phyloP scores from a whole-genome alignment of 1,140 invertebrate genomes.

The Pteromalus puparum region DNA sequence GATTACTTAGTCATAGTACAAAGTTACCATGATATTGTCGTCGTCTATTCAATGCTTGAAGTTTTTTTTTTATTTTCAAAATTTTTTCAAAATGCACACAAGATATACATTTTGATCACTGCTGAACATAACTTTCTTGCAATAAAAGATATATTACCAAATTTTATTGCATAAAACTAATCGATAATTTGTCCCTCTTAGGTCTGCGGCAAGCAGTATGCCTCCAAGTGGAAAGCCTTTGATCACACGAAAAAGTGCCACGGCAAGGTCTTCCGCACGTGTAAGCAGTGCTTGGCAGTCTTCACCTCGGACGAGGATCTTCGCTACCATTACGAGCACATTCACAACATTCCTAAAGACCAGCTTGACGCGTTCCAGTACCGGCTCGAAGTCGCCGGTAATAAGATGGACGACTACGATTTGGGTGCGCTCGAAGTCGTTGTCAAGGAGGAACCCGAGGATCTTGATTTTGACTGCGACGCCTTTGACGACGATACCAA shows the following conservation, averaged over 20 bases:
- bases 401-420: constrained; percentile 42
- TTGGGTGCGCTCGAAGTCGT: constrained; percentile 57
- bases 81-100: too few relatives aligned
- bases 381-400: constrained; percentile 60
- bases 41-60: too few relatives aligned
- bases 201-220: constrained; percentile 79
- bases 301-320: constrained; percentile 76
- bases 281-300: constrained; percentile 78
- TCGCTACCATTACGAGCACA: constrained; percentile 72
- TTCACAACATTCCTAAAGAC: constrained; percentile 71
- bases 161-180: not conserved
- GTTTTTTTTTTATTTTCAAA: too few relatives aligned
- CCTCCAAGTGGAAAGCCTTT: constrained; percentile 79
- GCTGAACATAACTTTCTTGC: too few relatives aligned
- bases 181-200: constrained; percentile 52
- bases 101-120: too few relatives aligned
- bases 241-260: constrained; percentile 80
- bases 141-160: not conserved
- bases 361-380: constrained; percentile 70
- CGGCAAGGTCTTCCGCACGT: constrained; percentile 77
- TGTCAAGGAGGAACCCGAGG: constrained; percentile 71
- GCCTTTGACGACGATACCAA: constrained; percentile 59
- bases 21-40: too few relatives aligned
- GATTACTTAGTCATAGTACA: too few relatives aligned
- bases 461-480: constrained; percentile 68